Evolutionary conservation across 2,113 vertebrate genomes (phyloP), one percentile per base, ranked within the genome.

Genomic region (Catharus fuscescens): DNA sequence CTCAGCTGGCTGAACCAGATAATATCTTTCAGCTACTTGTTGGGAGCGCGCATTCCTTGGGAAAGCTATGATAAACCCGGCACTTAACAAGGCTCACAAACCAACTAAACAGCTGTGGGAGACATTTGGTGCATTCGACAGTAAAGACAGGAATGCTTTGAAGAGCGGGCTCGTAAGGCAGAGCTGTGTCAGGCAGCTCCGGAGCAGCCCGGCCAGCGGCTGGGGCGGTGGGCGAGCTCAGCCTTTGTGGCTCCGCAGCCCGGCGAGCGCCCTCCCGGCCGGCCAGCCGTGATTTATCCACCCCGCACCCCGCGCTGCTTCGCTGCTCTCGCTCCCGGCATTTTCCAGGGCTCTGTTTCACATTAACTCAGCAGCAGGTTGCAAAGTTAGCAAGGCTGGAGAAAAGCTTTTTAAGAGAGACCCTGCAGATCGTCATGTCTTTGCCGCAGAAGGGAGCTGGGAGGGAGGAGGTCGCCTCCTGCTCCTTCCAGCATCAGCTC

Each of bases 81-180:
- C 88, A 86, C 92, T 94, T 96, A 96, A 96, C 93, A 93, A 96
- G 94, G 90, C 95, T 94, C 65, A 2, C 95, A 96, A 96, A 96
- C 92, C 95, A 88, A 90, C 95, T 83, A 74, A 93, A 92, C 94
- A 96, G 94, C 94, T 95, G 95, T 64, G 90, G 71, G 76, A 96
- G 94, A 93, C 93, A 96, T 97, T 96, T 97, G 92, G 94, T 96
- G 82, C 26, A 0, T 67, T 93, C 14, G 20, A 95, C 86, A 97
- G 92, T 94, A 97, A 96, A 97, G 95, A 65, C 25, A 97, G 95
- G 95, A 96, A 96, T 97, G 95, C 95, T 97, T 97, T 96, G 95
- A 96, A 97, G 95, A 61, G 4, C 3, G 0, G 69, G 69, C 76
- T 96, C 20, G 85, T 84, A 71, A 95, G 90, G 93, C 93, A 86